A percentile compares a stretch with the other conserved stretches of the same genome.
phyloP scores from a whole-genome alignment of 23 tunicate genomes.

The Halocynthia aurantium region DNA sequence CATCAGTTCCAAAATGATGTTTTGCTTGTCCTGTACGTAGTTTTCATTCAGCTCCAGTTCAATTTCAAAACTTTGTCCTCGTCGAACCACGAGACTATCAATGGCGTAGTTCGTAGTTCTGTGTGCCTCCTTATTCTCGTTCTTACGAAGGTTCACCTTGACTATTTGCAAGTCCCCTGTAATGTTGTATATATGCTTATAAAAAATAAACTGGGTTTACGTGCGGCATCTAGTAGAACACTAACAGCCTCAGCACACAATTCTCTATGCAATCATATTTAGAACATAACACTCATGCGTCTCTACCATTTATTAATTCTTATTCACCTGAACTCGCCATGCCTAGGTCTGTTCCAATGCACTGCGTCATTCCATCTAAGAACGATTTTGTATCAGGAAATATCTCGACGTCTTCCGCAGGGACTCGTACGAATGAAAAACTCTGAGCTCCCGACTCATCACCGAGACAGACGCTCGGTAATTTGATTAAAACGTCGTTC shows the following conservation, averaged over 20 bases:
- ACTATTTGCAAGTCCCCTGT: slow-evolving; percentile 3
- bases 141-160: background rate
- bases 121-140: background rate
- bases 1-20: slow-evolving; percentile 7
- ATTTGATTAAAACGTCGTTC: background rate
- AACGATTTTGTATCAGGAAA: slow-evolving; percentile 17
- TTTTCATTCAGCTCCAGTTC: slow-evolving; percentile 1
- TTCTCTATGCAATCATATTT: background rate
- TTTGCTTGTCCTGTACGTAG: background rate
- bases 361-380: slow-evolving; percentile 19
- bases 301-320: background rate
- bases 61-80: slow-evolving; percentile 23
- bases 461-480: background rate
- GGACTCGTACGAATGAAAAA: background rate
- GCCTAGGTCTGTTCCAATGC: slow-evolving; percentile 1
- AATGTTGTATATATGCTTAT: background rate
- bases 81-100: background rate
- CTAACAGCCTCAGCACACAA: background rate
- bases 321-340: background rate
- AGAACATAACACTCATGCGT: no score
- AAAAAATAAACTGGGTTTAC: background rate
- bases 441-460: background rate
- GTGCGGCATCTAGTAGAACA: background rate
- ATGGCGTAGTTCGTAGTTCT: background rate
- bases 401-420: slow-evolving; percentile 17